Evolutionary conservation across 2,113 vertebrate genomes (phyloP).

Genomic region (Mesitornis unicolor): DNA sequence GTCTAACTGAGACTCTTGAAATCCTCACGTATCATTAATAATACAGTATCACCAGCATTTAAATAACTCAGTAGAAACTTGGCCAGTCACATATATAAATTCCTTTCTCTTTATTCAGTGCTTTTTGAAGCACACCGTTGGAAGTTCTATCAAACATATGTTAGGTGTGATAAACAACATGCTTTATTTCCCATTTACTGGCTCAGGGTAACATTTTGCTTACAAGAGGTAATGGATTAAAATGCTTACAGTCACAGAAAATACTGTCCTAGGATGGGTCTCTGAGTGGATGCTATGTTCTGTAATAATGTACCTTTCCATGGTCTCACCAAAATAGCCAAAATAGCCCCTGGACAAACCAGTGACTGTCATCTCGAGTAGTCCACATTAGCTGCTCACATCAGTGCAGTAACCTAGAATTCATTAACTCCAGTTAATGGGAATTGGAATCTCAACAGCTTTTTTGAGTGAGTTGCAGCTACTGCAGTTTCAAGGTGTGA

Average conservation of each 20-base stretch:
- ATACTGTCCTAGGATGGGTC: not conserved
- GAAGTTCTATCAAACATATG: not conserved
- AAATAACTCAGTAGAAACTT: not conserved
- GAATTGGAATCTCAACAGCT: not conserved
- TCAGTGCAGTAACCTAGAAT: not conserved
- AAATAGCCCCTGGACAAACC: not conserved
- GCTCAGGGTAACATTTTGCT: not conserved
- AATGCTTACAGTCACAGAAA: not conserved
- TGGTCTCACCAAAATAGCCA: not conserved
- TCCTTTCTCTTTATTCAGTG: not conserved
- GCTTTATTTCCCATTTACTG: not conserved
- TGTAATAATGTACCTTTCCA: not conserved
- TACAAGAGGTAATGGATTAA: not conserved
- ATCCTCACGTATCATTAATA: not conserved
- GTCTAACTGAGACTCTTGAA: no score
- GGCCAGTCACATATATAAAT: not conserved
- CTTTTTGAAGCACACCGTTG: not conserved
- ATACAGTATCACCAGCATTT: not conserved
- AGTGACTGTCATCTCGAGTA: not conserved
- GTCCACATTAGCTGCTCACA: not conserved
- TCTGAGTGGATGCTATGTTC: not conserved
- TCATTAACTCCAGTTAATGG: not conserved
- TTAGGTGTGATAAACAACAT: not conserved
- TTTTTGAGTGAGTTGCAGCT: not conserved
- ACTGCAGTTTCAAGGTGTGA: not conserved